Evolutionary conservation across 2,113 vertebrate genomes (phyloP).

Genomic region (Gulo gulo): DNA sequence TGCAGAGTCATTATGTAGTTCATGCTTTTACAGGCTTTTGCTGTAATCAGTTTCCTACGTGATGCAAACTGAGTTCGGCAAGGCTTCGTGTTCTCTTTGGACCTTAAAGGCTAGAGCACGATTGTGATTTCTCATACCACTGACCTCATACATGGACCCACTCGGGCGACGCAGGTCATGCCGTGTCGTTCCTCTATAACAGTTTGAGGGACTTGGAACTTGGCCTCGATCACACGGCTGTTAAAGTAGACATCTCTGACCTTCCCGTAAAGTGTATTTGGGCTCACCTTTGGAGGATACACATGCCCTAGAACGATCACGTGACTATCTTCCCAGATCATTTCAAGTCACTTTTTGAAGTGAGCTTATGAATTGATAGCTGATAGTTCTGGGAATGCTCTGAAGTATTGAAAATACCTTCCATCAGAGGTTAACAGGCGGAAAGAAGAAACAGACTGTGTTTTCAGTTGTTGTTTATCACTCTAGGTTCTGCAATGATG

Average conservation of each 20-base stretch:
- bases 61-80: neutral
- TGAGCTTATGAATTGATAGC: neutral
- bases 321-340: neutral
- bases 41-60: neutral
- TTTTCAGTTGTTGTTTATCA: conserved; percentile 50
- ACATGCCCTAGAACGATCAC: neutral
- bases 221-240: neutral
- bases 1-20: neutral
- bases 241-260: neutral
- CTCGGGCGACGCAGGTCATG: neutral
- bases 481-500: conserved; percentile 32
- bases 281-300: neutral
- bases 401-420: neutral
- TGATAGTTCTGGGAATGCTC: neutral
- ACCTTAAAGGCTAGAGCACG: neutral
- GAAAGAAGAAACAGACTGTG: conserved; percentile 19
- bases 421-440: conserved; percentile 20
- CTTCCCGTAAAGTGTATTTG: neutral
- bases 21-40: neutral
- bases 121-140: neutral
- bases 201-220: neutral
- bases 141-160: too few species aligned
- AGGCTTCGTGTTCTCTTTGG: neutral
- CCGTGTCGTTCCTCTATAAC: neutral
- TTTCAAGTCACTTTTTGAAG: conserved; percentile 24